A percentile compares a stretch with the other conserved stretches of the same genome.
These are phyloP conservation scores for Drosophila ficusphila DNA, from an alignment of 1,140 invertebrate species.

Conservation along the genomic window DNA sequence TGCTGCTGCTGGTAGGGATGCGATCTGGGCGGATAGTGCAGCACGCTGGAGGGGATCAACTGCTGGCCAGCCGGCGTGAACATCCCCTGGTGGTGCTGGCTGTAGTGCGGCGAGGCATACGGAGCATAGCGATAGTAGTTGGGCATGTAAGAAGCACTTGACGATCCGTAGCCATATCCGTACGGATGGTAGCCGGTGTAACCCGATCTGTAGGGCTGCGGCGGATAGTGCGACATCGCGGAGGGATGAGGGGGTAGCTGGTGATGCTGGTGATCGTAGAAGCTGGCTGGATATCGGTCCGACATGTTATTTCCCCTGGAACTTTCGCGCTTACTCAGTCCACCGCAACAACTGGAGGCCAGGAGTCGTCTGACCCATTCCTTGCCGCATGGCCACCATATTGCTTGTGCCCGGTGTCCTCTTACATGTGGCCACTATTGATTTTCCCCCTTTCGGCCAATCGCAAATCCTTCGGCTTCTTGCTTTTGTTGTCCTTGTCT, in stretches of 20 bases:
- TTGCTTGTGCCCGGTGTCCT: conserved; percentile 57
- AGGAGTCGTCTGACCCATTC: conserved; percentile 49
- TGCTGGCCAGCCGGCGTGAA: conserved; percentile 74
- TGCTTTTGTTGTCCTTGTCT: conserved; percentile 46
- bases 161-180: conserved; percentile 56
- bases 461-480: conserved; percentile 51
- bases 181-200: conserved; percentile 58
- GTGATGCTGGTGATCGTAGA: conserved; percentile 55
- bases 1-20: conserved; percentile 14
- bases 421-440: conserved; percentile 74
- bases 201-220: conserved; percentile 52
- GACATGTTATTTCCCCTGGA: conserved; percentile 44
- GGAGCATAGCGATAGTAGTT: conserved; percentile 73
- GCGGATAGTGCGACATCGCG: conserved; percentile 63
- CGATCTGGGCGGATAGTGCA: conserved; percentile 63
- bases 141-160: conserved; percentile 52
- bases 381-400: conserved; percentile 39
- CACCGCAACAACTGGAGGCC: conserved; percentile 36
- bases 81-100: conserved; percentile 61
- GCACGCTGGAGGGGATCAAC: conserved; percentile 68
- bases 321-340: neutral
- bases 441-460: conserved; percentile 50
- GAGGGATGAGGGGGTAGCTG: conserved; percentile 30
- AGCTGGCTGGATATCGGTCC: conserved; percentile 67
- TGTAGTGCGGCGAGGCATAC: conserved; percentile 73